These are phyloP conservation scores for Malacoraja senta DNA, from an alignment of 2,797 vertebrate species.

Conservation along the genomic window DNA sequence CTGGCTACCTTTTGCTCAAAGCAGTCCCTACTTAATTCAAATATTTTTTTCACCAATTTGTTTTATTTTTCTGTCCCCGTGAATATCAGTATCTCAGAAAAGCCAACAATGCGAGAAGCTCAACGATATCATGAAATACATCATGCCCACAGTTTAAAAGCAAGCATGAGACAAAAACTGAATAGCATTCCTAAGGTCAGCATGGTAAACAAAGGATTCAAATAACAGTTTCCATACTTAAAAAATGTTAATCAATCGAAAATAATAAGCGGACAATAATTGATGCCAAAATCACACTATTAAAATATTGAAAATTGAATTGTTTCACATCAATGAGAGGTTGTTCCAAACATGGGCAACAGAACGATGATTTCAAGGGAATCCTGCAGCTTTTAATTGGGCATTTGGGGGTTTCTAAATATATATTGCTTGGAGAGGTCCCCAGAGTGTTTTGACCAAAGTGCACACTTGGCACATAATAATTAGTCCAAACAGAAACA, in stretches of 20 bases:
- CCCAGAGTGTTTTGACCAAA: not conserved
- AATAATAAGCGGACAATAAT: not conserved
- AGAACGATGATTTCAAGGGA: not conserved
- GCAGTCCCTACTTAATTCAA: not conserved
- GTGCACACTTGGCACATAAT: not conserved
- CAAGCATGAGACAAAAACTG: not conserved
- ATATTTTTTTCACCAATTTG: not conserved
- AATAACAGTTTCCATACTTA: not conserved
- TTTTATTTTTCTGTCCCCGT: not conserved
- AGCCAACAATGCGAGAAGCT: not conserved
- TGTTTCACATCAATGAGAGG: not conserved
- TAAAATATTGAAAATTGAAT: not conserved
- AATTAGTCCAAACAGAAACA: not conserved
- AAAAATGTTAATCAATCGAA: not conserved
- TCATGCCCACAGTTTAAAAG: not conserved
- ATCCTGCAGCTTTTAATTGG: constrained; percentile 7
- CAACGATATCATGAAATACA: not conserved
- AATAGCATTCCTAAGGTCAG: not conserved
- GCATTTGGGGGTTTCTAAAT: not conserved
- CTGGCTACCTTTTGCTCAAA: not conserved
- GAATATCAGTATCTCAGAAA: not conserved
- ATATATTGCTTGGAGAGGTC: not conserved
- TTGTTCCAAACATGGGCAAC: not conserved
- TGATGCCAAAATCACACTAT: not conserved
- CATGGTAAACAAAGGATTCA: not conserved